Evolutionary conservation across 2,888 invertebrate genomes (phyloP), one percentile per base, ranked within the genome.

Genomic region (Norana najaformis): DNA sequence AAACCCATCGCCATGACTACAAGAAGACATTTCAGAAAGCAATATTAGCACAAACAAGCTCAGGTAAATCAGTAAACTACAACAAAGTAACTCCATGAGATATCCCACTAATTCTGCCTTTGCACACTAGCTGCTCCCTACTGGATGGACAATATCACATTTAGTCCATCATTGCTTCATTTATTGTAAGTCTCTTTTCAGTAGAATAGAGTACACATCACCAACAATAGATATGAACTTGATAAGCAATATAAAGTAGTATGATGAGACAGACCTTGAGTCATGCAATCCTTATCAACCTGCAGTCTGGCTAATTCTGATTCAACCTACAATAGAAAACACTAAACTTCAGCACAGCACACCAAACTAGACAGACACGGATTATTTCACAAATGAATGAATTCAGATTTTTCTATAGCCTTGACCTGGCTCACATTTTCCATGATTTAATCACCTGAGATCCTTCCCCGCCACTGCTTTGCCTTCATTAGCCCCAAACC

Each of bases 1-100:
- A 96, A 97, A 35, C 97, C 97, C 95, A 97, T 95, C 92, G 96
- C 96, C 90, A 96, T 95, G 34, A 97, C 94, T 94, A 36, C 89
- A 47, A 47, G n/a, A 85, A 39, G 89, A 89, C 37, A 38, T 38
- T 90, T 36, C 47, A 36, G 53, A 88, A 41, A 88, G 88, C 38
- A 39, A 89, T 18, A 47, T 4, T 0, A 89, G 20, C 35, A 69
- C 18, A 39, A 89, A 36, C 35, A 89, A 47, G 35, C 20, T 36
- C 35, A 88, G 13, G 88, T n/a, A 85, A n/a, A 41, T 41, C 20
- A 36, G n/a, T 34, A 16, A 89, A 37, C 30, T 34, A 30, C 16
- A 14, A 69, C 3, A 69, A 69, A n/a, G 69, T 69, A 69, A 69
- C 8, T 1, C n/a, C 69, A 69, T n/a, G 69, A 69, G 11, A 69